Percentiles rank a stretch among this genome's conserved stretches.
These are phyloP conservation scores for Diglossa cyanea DNA, from an alignment of 2,797 vertebrate species.

Conservation along the genomic window DNA sequence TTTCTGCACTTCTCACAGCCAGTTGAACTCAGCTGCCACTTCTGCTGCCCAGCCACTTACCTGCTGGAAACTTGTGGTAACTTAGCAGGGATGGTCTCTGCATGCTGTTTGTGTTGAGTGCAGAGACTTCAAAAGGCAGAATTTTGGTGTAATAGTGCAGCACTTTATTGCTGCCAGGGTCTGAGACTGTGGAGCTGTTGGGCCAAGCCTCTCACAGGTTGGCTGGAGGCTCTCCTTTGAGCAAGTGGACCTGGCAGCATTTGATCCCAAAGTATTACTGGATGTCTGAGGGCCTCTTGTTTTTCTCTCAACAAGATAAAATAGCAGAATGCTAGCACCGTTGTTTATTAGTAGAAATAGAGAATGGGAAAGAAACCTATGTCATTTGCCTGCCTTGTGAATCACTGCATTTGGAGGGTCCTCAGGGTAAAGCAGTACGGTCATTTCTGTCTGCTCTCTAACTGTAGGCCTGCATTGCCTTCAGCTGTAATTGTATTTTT, in stretches of 20 bases:
- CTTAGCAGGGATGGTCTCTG: background rate
- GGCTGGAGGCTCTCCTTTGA: background rate
- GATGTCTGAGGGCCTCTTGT: background rate
- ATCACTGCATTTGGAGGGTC: background rate
- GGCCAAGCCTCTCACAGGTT: background rate
- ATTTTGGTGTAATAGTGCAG: background rate
- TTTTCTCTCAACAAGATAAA: background rate
- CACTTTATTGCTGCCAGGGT: background rate
- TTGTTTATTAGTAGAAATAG: background rate
- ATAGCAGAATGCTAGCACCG: background rate
- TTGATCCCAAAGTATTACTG: background rate
- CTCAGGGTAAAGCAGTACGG: background rate
- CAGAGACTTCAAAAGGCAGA: background rate
- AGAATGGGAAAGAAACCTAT: background rate
- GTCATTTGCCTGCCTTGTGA: background rate
- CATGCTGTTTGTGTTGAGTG: background rate
- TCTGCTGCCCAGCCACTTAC: background rate
- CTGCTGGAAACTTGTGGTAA: background rate
- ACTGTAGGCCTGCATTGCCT: background rate
- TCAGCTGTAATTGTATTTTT: slow-evolving; percentile 35
- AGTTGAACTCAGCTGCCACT: background rate
- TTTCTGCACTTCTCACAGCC: background rate
- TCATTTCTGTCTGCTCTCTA: background rate
- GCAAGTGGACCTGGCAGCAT: background rate
- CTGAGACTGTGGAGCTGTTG: background rate